Evolutionary conservation across 2,113 vertebrate genomes (phyloP).

Genomic region (Leucoraja erinaceus): DNA sequence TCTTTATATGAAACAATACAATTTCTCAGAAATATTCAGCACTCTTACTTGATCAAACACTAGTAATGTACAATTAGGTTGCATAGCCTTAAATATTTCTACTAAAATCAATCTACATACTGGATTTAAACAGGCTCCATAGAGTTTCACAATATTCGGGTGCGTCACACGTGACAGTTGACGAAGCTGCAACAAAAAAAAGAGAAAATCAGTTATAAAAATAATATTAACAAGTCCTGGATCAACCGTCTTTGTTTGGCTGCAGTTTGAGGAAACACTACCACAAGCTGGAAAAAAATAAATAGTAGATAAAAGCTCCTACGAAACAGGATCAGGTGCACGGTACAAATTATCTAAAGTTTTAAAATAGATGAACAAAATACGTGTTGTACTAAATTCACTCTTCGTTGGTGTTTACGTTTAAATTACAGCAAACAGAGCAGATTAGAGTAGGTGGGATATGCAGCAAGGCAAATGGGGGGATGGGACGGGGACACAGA

Average conservation of each 20-base stretch:
- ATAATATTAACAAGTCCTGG: not conserved
- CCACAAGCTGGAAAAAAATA: not conserved
- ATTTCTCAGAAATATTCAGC: not conserved
- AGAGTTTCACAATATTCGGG: slow-evolving; percentile 95
- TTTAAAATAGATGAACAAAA: no score
- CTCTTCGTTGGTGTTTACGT: not conserved
- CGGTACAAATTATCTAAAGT: not conserved
- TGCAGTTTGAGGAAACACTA: not conserved
- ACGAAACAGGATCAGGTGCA: not conserved
- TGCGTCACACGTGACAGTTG: slow-evolving; percentile 95
- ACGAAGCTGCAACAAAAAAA: slow-evolving; percentile 72
- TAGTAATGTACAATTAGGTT: not conserved
- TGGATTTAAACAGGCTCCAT: slow-evolving; percentile 89
- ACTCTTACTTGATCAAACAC: not conserved
- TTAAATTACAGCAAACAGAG: not conserved
- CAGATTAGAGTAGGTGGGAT: not conserved
- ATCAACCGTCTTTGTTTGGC: not conserved
- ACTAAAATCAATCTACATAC: slow-evolving; percentile 64
- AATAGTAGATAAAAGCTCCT: not conserved
- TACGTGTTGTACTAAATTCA: not conserved
- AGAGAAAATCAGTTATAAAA: not conserved
- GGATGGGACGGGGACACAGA: no score
- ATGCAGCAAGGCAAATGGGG: not conserved
- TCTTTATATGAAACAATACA: not conserved
- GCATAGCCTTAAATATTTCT: not conserved